Base-by-base conservation (phyloP, 2,113 vertebrate species). In the Oenanthe oenanthe region DNA sequence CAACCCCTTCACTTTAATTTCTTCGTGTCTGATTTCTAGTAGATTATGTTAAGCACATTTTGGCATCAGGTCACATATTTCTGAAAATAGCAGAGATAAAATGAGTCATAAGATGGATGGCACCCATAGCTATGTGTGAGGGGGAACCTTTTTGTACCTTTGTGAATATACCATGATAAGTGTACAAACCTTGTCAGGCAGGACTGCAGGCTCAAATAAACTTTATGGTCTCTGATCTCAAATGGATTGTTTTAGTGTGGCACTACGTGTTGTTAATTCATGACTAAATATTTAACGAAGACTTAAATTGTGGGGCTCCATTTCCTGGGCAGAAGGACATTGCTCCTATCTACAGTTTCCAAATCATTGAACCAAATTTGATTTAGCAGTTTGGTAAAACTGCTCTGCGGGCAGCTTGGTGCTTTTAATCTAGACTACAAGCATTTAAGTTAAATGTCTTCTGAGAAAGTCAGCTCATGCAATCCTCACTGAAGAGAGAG, bases 211-310 rank as follows among this genome's bases (percentile, higher is more conserved):
- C 71, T 93, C 82, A 88, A 74, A 66, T 92, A 95, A 91, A 92
- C 68, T 67, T 77, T 88, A 43, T 50, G 34, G 13, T 81, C 60
- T 89, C 92, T 92, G 88, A 90, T 92, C 85, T 91, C 72, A 92
- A 71, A 83, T n/a, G 31, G 51, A 88, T 77, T 31, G 40, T 73
- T 91, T 77, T 36, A 88, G 42, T 31, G 17, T 63, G 56, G 60
- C 36, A 70, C 54, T 91, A 16, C 0, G 0, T 54, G 43, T 80
- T 92, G 60, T 71, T 92, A 88, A 86, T 74, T 93, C 8, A 2
- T 71, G 40, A 71, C 57, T 88, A 84, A 88, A 86, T 95, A 86
- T 91, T 93, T 95, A 92, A 81, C 21, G 81, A 53, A 84, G 43
- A 63, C 13, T 58, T 91, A 77, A 91, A 84, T 22, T 74, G 60